These are phyloP conservation scores for Polietes domitor DNA, from an alignment of 2,888 invertebrate species.

Conservation along the genomic window DNA sequence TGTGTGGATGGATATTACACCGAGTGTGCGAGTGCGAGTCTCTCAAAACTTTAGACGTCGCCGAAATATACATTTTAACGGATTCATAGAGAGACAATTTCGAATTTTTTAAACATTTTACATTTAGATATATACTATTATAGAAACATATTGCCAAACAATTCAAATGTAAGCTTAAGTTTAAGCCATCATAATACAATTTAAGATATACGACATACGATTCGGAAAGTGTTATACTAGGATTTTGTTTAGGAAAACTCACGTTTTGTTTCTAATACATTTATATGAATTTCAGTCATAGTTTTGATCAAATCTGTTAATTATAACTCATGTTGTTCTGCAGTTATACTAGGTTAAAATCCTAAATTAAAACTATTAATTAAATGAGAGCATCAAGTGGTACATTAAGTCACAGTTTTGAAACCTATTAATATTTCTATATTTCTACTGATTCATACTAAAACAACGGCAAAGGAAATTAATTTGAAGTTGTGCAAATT, in stretches of 20 bases:
- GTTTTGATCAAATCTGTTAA: not conserved
- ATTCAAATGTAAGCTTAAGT: conserved; percentile 23
- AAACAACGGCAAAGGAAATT: no score
- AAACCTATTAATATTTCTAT: no score
- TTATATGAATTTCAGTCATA: not conserved
- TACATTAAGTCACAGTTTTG: no score
- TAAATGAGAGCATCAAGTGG: no score
- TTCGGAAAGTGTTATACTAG: no score
- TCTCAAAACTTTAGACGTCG: not conserved
- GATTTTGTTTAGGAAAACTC: no score
- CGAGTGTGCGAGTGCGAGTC: conserved; percentile 5
- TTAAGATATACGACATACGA: not conserved
- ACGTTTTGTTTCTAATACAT: not conserved
- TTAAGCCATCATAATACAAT: not conserved
- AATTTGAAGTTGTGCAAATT: no score
- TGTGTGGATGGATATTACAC: not conserved
- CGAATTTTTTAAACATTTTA: not conserved
- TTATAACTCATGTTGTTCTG: no score
- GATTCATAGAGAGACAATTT: no score
- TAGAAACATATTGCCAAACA: conserved; percentile 30
- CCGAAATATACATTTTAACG: not conserved
- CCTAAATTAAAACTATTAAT: no score
- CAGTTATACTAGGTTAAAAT: no score
- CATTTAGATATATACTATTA: conserved; percentile 25
- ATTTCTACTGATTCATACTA: no score